These are phyloP conservation scores for Cassiopea xamachana DNA, from an alignment of 30 jellyfish, hydroid and myxozoan species.

Conservation along the genomic window DNA sequence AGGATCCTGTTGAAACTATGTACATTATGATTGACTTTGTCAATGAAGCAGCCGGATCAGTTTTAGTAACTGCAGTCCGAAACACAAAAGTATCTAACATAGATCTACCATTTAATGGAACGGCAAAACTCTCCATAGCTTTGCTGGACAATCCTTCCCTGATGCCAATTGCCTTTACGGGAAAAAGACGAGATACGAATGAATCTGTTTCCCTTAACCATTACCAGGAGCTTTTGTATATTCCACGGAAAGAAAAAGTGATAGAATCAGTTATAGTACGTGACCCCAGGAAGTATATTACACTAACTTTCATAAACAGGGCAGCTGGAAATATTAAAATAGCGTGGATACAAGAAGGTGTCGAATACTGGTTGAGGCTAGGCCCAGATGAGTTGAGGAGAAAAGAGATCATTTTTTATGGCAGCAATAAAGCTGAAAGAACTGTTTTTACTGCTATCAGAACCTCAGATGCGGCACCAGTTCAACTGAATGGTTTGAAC, in stretches of 20 bases:
- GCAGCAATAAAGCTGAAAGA: not conserved
- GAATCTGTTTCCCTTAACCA: conserved; percentile 10
- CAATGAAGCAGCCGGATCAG: conserved; percentile 43
- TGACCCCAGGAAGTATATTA: conserved; percentile 22
- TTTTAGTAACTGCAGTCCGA: not conserved
- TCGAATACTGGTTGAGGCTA: not conserved
- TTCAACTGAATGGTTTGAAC: conserved; percentile 2
- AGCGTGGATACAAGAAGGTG: not conserved
- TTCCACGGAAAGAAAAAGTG: conserved; percentile 44
- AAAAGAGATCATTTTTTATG: not conserved
- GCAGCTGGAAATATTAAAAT: conserved; percentile 5
- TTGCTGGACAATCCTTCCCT: not conserved
- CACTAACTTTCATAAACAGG: not conserved
- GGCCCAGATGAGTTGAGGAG: not conserved
- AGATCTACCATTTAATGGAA: conserved; percentile 2
- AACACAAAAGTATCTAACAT: not conserved
- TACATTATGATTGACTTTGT: conserved; percentile 30
- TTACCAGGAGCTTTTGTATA: not conserved
- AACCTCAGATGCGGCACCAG: conserved; percentile 11
- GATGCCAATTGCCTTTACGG: not conserved
- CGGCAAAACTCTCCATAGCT: conserved; percentile 1
- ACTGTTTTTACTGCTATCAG: conserved; percentile 18
- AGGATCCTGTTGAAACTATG: not conserved
- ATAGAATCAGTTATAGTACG: conserved; percentile 23
- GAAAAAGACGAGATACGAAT: conserved; percentile 16